A percentile compares a stretch with the other conserved stretches of the same genome.
Evolutionary conservation across 2,113 vertebrate genomes (phyloP).

Genomic region (Eulemur rufifrons): DNA sequence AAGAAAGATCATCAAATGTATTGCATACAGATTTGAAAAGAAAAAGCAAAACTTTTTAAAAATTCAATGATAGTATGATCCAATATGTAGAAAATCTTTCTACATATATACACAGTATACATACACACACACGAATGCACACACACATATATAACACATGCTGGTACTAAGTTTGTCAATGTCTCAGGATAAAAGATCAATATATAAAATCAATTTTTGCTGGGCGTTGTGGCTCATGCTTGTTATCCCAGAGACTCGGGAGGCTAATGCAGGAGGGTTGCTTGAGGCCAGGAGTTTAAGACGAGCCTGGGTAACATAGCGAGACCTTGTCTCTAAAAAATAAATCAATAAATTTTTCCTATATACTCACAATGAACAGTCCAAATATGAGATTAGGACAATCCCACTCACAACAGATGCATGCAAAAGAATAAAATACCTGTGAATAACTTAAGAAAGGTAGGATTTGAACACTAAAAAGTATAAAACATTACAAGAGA

Average conservation of each 20-base stretch:
- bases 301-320: no score
- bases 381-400: conserved; percentile 20
- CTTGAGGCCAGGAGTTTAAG: no score
- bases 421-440: conserved; percentile 5
- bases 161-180: background rate
- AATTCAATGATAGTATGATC: background rate
- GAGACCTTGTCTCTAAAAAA: no score
- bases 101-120: background rate
- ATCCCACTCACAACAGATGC: background rate
- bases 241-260: no score
- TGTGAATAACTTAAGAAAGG: background rate
- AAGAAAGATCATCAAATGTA: background rate
- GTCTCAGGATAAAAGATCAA: conserved; percentile 18
- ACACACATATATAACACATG: background rate
- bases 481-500: background rate
- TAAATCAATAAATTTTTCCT: background rate
- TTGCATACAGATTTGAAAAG: background rate
- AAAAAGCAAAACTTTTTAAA: background rate
- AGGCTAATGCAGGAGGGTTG: no score
- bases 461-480: background rate
- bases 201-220: background rate
- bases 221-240: no score
- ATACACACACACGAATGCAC: background rate
- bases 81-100: background rate
- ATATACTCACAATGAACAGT: background rate